Evolutionary conservation across 2,113 vertebrate species (phyloP).

Genomic region (Phaethon lepturus): DNA sequence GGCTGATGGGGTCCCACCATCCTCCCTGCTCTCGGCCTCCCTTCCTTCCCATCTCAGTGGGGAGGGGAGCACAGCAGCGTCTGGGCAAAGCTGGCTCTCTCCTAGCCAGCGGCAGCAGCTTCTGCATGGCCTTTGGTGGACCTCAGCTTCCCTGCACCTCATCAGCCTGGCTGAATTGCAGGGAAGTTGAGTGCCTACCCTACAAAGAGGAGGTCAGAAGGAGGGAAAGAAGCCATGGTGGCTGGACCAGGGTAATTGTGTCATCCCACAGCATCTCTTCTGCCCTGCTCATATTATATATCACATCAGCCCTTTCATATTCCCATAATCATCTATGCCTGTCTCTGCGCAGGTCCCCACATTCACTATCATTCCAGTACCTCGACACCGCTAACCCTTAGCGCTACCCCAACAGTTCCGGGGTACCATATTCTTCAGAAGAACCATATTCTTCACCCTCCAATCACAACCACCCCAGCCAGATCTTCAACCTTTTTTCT

Average conservation of each 20-base stretch:
- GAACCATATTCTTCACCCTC: background rate
- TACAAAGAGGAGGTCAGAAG: background rate
- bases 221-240: background rate
- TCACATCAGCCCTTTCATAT: background rate
- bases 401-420: accelerated
- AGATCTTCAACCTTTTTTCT: background rate
- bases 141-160: background rate
- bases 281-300: background rate
- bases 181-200: background rate
- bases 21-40: background rate
- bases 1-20: background rate
- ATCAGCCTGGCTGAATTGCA: background rate
- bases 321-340: background rate
- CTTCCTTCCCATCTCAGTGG: background rate
- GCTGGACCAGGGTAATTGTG: accelerated
- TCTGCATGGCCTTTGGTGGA: background rate
- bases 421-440: background rate
- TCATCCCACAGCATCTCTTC: background rate
- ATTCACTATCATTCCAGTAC: background rate
- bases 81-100: background rate
- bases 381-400: background rate
- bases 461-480: background rate
- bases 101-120: background rate
- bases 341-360: background rate
- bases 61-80: background rate